phyloP scores from a whole-genome alignment of 2,113 vertebrate genomes.

The Plecturocebus donacophilus region DNA sequence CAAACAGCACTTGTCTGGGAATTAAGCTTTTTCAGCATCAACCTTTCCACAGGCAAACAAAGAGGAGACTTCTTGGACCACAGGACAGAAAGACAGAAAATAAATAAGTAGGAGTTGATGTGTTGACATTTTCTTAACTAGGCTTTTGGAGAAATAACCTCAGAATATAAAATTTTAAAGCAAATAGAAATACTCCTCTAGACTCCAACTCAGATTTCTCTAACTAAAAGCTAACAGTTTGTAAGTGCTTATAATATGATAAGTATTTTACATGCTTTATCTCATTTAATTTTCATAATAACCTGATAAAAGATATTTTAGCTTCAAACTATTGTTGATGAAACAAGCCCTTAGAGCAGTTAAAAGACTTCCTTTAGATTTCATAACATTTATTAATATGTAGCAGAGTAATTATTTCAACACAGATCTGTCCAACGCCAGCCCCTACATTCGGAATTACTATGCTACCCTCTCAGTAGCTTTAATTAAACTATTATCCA shows the following conservation, averaged over 20 bases:
- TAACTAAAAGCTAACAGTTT: slow-evolving; percentile 19
- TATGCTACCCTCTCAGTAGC: neutral
- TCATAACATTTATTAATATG: neutral
- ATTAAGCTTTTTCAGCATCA: neutral
- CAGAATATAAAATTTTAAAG: slow-evolving; percentile 27
- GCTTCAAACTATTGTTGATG: slow-evolving; percentile 10
- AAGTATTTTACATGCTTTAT: neutral
- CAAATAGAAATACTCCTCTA: neutral
- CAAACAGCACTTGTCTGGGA: neutral
- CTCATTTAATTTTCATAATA: slow-evolving; percentile 30
- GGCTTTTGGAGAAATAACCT: slow-evolving; percentile 5
- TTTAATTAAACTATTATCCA: neutral
- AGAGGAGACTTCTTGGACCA: neutral
- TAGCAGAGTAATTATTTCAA: neutral
- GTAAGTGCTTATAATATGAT: neutral
- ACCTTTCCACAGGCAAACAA: neutral
- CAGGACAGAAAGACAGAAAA: neutral
- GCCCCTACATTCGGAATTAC: neutral
- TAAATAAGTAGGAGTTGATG: neutral
- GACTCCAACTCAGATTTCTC: neutral
- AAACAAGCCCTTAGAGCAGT: neutral
- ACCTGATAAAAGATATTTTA: neutral
- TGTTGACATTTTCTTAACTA: slow-evolving; percentile 3
- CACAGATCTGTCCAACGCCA: neutral
- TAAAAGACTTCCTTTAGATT: neutral